Percentiles rank a stretch among this genome's conserved stretches.
phyloP scores from a whole-genome alignment of 2,888 invertebrate species.

The Pyrochroa serraticornis region DNA sequence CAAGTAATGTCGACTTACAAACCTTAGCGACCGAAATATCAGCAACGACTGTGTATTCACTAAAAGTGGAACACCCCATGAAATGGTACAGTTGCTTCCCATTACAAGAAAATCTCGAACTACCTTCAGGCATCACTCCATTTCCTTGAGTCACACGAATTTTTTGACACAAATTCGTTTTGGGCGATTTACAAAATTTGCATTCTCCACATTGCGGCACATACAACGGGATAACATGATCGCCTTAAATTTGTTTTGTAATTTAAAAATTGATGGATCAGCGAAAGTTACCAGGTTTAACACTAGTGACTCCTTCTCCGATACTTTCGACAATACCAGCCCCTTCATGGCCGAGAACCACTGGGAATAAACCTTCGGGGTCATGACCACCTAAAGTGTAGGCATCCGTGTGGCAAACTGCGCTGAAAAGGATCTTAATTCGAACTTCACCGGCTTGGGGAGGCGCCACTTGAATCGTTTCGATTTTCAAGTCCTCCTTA shows the following conservation, averaged over 20 bases:
- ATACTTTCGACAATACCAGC: constrained; percentile 96
- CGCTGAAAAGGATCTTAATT: constrained; percentile 79
- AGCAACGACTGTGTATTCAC: constrained; percentile 92
- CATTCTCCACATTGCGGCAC: constrained; percentile 96
- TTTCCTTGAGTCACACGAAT: constrained; percentile 85
- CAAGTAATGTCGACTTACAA: constrained; percentile 22
- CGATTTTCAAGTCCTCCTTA: constrained; percentile 85
- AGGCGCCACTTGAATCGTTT: constrained; percentile 92
- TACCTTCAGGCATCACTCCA: constrained; percentile 93
- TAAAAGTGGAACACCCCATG: constrained; percentile 97
- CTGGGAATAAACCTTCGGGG: constrained; percentile 91
- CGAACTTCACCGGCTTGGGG: constrained; percentile 93
- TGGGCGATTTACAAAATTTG: constrained; percentile 93
- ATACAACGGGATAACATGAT: constrained; percentile 97
- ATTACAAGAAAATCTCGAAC: constrained; percentile 81
- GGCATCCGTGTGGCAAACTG: constrained; percentile 91
- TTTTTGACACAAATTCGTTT: constrained; percentile 96
- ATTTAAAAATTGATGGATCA: not conserved
- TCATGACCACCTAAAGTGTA: constrained; percentile 88
- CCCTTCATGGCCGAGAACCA: constrained; percentile 95
- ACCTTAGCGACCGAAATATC: constrained; percentile 97
- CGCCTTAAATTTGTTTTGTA: constrained; percentile 61
- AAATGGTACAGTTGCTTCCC: constrained; percentile 84
- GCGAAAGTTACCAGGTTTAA: constrained; percentile 70
- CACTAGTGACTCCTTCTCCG: constrained; percentile 87